Evolutionary conservation across 1,140 invertebrate species (phyloP).

Genomic region (Drosophila littoralis): DNA sequence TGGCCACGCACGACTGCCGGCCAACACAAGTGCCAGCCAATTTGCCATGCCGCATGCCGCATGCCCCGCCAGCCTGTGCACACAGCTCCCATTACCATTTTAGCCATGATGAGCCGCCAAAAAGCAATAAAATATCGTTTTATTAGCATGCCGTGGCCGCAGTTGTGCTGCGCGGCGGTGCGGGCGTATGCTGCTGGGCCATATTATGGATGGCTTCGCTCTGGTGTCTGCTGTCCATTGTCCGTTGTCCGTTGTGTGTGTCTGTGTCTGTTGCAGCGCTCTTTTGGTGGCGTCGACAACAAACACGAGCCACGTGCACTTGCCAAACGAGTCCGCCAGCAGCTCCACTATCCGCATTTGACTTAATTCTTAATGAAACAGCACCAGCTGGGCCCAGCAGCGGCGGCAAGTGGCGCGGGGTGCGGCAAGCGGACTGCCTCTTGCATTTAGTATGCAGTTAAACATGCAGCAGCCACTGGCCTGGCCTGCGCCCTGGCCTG

Average conservation of each 20-base stretch:
- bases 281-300: slow-evolving; percentile 34
- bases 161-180: neutral
- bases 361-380: slow-evolving; percentile 60
- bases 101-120: slow-evolving; percentile 68
- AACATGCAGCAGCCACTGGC: slow-evolving; percentile 41
- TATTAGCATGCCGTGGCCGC: slow-evolving; percentile 56
- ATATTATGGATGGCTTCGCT: slow-evolving; percentile 10
- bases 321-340: slow-evolving; percentile 47
- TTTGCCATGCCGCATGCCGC: slow-evolving; percentile 44
- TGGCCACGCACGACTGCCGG: slow-evolving; percentile 56
- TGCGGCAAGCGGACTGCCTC: neutral
- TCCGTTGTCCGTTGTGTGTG: no score
- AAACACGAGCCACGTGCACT: slow-evolving; percentile 69
- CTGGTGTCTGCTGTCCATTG: neutral
- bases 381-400: slow-evolving; percentile 27
- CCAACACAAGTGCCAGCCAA: slow-evolving; percentile 39
- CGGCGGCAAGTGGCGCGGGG: neutral
- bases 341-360: neutral
- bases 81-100: slow-evolving; percentile 34
- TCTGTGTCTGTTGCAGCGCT: neutral
- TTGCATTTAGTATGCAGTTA: slow-evolving; percentile 70
- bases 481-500: neutral
- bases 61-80: neutral
- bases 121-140: slow-evolving; percentile 76
- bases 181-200: neutral